Base-by-base conservation (phyloP, 1,140 invertebrate species). In the Drosophila mojavensis region DNA sequence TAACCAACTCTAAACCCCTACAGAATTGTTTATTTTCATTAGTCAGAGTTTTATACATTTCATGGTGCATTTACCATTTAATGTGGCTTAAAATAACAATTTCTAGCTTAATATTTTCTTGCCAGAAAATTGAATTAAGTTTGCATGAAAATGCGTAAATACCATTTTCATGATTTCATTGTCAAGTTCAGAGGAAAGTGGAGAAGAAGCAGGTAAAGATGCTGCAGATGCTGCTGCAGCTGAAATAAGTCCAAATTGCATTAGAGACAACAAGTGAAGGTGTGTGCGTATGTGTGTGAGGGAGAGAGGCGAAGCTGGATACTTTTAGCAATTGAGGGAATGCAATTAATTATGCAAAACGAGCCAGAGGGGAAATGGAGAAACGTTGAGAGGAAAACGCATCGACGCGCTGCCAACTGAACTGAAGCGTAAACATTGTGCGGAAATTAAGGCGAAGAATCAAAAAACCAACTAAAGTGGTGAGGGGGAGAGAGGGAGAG, bases 371-470 rank as follows among this genome's bases (percentile, higher is more conserved):
- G 1, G 43, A 9, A 9, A 47, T 28, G 13, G 45, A 41, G 50
- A 45, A 50, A 15, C 13, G 59, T 11, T 10, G 56, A 20, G 43
- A 17, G 53, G 24, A 3, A 58, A 36, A 10, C 28, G 43, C 28
- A 39, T 33, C 43, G 30, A 56, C 43, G 62, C 20, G 67, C 53
- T 39, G 70, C 10, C 56, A 55, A 61, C 41, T 61, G 50, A 73
- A 73, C 65, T 68, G 56, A 73, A 61, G 70, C 70, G 67, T 67
- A 73, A 73, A 73, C 70, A 68, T 68, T 68, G 64, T 67, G 70
- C 70, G 70, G 70, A 73, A 73, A 73, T 73, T 73, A 41, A 67
- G 54, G 36, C 55, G 33, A 66, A 60, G 63, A 72, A 66, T 39
- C 17, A 17, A 56, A 59, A 13, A 24, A n/a, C 6, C 33, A 33